phyloP scores from a whole-genome alignment of 2,797 vertebrate species.

The Alauda arvensis region DNA sequence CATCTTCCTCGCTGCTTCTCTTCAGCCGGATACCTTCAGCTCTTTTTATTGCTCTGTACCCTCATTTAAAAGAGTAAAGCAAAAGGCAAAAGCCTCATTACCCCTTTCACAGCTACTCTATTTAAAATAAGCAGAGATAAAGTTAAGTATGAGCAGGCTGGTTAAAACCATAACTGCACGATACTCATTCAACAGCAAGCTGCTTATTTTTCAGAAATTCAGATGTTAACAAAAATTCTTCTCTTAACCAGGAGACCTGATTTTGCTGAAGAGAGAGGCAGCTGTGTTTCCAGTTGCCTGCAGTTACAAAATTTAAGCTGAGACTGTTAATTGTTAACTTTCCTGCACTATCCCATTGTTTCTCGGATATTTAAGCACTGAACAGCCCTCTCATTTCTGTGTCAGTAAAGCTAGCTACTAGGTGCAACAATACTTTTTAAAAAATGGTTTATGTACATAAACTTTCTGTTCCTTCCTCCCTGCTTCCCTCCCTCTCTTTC shows the following conservation, averaged over 20 bases:
- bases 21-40: conserved; percentile 49
- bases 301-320: conserved; percentile 71
- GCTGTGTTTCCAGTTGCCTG: conserved; percentile 71
- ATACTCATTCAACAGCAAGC: conserved; percentile 60
- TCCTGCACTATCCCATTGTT: conserved; percentile 70
- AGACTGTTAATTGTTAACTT: conserved; percentile 70
- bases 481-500: conserved; percentile 15
- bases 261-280: conserved; percentile 65
- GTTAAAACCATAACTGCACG: conserved; percentile 56
- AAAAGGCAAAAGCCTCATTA: conserved; percentile 25
- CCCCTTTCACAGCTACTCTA: not conserved
- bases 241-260: conserved; percentile 69
- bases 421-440: conserved; percentile 54
- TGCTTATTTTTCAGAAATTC: conserved; percentile 63
- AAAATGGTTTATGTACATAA: conserved; percentile 57
- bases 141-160: conserved; percentile 54
- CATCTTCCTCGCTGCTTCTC: conserved; percentile 75
- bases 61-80: conserved; percentile 63
- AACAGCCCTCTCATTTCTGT: conserved; percentile 51
- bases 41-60: conserved; percentile 47
- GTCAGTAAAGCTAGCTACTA: conserved; percentile 61
- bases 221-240: conserved; percentile 63
- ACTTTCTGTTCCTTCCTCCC: conserved; percentile 55
- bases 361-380: conserved; percentile 64
- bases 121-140: conserved; percentile 34